Evolutionary conservation across 2,113 vertebrate genomes (phyloP).

Genomic region (Gopherus evgoodei): DNA sequence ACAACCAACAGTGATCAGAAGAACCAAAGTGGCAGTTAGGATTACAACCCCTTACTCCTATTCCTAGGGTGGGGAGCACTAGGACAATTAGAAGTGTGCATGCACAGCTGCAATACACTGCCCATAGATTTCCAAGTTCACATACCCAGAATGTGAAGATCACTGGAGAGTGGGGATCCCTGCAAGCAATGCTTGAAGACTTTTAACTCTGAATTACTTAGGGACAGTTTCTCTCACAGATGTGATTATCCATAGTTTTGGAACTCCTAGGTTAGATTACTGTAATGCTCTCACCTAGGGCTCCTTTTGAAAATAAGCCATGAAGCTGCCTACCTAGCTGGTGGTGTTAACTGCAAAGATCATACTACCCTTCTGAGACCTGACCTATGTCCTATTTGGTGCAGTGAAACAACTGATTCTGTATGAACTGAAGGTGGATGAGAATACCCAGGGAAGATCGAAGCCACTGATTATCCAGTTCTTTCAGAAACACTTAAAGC

Average conservation of each 20-base stretch:
- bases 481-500: too few relatives aligned
- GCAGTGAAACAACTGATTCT: too few relatives aligned
- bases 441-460: too few relatives aligned
- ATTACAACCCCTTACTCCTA: neutral
- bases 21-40: neutral
- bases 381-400: neutral
- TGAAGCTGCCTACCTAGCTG: neutral
- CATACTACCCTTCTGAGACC: neutral
- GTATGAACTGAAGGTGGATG: too few relatives aligned
- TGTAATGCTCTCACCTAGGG: neutral
- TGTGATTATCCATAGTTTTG: neutral
- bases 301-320: neutral
- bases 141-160: neutral
- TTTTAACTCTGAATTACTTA: neutral
- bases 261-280: neutral
- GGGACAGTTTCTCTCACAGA: rapidly evolving
- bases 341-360: neutral
- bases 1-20: rapidly evolving
- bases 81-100: rapidly evolving
- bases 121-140: neutral
- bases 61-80: rapidly evolving
- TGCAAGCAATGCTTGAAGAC: neutral
- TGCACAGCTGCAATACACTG: rapidly evolving
- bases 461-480: too few relatives aligned
- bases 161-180: neutral